Conservation (phyloP, 2,797 vertebrate genomes). For the Fistularia tabacaria region DNA sequence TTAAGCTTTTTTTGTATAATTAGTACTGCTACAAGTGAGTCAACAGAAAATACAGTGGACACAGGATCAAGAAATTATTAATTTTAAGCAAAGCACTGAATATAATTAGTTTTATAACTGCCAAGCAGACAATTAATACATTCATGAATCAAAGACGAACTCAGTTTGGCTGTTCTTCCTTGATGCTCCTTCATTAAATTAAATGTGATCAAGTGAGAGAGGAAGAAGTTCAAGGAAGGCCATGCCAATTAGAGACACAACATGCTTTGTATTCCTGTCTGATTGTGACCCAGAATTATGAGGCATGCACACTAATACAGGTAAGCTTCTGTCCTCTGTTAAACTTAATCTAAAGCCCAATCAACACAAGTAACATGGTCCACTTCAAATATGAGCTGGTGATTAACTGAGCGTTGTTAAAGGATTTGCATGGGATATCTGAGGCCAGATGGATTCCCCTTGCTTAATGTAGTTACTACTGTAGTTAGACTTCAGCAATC, state of each 20-base stretch:
- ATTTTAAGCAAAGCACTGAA: background rate
- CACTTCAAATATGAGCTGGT: background rate
- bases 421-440: background rate
- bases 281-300: slow-evolving; percentile 16
- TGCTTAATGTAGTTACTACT: background rate
- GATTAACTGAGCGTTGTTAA: background rate
- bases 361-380: background rate
- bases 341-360: background rate
- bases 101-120: background rate
- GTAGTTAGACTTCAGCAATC: background rate
- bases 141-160: slow-evolving; percentile 16
- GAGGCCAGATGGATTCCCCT: background rate
- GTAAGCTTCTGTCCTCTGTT: slow-evolving; percentile 5
- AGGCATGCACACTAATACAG: slow-evolving; percentile 1
- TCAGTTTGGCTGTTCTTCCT: slow-evolving; percentile 8
- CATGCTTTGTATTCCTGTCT: slow-evolving; percentile 20
- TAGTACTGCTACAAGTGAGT: background rate
- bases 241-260: slow-evolving; percentile 24
- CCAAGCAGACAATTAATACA: background rate
- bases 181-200: slow-evolving; percentile 15
- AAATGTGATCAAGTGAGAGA: slow-evolving; percentile 23
- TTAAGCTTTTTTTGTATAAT: too few relatives aligned
- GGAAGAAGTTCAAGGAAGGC: slow-evolving; percentile 18
- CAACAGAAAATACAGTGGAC: background rate
- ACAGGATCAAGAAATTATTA: too few relatives aligned